A percentile compares a stretch with the other conserved stretches of the same genome.
These are phyloP conservation scores for Zaprionus camerounensis DNA, from an alignment of 1,140 invertebrate species.

Conservation along the genomic window DNA sequence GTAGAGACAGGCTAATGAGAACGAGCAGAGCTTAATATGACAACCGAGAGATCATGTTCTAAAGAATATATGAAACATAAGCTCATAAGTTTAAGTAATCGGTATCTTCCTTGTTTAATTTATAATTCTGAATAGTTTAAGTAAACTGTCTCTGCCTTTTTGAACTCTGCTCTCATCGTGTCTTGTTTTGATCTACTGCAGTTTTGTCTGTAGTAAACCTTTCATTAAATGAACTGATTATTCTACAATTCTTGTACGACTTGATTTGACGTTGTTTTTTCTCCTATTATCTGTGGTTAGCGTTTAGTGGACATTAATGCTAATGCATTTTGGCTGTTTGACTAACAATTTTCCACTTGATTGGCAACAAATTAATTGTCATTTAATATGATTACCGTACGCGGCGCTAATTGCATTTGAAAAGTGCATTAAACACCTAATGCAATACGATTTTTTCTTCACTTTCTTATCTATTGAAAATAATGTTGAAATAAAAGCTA, in stretches of 20 bases:
- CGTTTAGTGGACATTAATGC: constrained; percentile 47
- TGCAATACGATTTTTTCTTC: constrained; percentile 28
- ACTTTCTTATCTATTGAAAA: constrained; percentile 27
- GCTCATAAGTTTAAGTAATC: too few species aligned
- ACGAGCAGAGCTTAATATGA: neutral
- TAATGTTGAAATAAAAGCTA: neutral
- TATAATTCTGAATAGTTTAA: too few species aligned
- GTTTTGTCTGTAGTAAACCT: neutral
- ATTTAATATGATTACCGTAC: constrained; percentile 66
- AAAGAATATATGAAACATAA: too few species aligned
- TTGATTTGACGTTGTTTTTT: constrained; percentile 6
- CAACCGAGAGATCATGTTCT: neutral
- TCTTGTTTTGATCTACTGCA: too few species aligned
- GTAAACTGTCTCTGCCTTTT: too few species aligned
- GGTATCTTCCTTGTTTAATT: too few species aligned
- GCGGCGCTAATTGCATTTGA: constrained; percentile 67
- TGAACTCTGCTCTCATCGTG: too few species aligned
- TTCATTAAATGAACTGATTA: neutral
- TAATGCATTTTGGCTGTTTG: constrained; percentile 72
- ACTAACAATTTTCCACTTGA: constrained; percentile 64
- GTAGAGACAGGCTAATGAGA: constrained; percentile 1
- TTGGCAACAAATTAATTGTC: constrained; percentile 74
- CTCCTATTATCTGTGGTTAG: constrained; percentile 9
- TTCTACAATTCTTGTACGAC: neutral
- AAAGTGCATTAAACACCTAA: constrained; percentile 67